Base-by-base conservation (phyloP, 2,113 vertebrate species). In the Puffinus mauretanicus region DNA sequence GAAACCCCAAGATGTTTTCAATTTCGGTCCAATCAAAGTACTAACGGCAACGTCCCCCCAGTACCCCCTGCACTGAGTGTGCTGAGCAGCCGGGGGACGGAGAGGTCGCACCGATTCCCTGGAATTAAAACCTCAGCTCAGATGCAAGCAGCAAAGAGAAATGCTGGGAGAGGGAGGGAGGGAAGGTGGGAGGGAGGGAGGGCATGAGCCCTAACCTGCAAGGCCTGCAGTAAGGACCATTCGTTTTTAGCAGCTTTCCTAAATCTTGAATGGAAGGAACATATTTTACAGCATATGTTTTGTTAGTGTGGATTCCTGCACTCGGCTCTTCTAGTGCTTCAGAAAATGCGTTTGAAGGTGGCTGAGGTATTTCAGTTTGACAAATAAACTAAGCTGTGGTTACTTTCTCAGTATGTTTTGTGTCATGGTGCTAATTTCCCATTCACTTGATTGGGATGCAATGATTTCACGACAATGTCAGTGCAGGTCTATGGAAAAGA, bases 401-500 rank as follows among this genome's bases (percentile, higher is more conserved):
- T 90, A 66, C 84, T 90, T 96, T 94, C 86, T 85, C 54, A 47
- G 88, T 66, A 44, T 96, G 96, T 96, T 97, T 95, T 94, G 62
- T 96, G 94, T 84, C 91, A 89, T 4, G 18, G 62, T 52, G 78
- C 95, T 65, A 86, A 95, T 89, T 96, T 97, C 94, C 94, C 64
- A 57, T 94, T 96, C 82, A 14, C 89, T 91, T 90, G 97, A 96
- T 88, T 90, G 89, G 96, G 97, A 95, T 58, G 96, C 96, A 82
- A 34, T 87, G 96, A 97, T 97, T 96, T 96, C 96, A 95, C 9
- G 92, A 94, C 86, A 78, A 46, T 96, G 97, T 97, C 97, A 97
- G 95, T 72, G 83, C 82, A 71, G 96, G 97, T 98, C 94, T 97
- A 92, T 95, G 95, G 97, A 97, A 97, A 98, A 97, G 93, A 97